Evolutionary conservation across 1,140 invertebrate genomes (phyloP), one percentile per base, ranked within the genome.

Genomic region (Dendrolimus kikuchii): DNA sequence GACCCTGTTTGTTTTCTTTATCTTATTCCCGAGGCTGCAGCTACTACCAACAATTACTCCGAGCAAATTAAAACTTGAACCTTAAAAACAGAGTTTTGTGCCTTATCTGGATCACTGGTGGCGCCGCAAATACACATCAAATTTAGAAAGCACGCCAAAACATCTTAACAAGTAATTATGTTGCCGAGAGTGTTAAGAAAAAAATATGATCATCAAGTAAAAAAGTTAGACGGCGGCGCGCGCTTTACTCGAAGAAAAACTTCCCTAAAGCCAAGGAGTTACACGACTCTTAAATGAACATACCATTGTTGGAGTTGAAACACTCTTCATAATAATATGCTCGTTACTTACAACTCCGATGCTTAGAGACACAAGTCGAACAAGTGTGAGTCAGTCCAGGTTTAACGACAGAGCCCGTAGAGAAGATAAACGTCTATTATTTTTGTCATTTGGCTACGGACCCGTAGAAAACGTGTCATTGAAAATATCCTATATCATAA

Each of bases 1-100:
- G 50, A 65, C 55, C 60, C 66, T 76, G 60, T 73, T 71, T 69
- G 64, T 73, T 71, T 73, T 74, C 69, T 72, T 71, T 75, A 67
- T 64, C 57, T 65, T 67, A 59, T 62, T 63, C 58, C 55, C 57
- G 42, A 55, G 49, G 62, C 64, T 71, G 68, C 63, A 66, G 62
- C 60, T 59, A 62, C 63, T 71, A 66, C 61, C 59, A 70, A 75
- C 65, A 69, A 76, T 71, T 73, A 73, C 59, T 62, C 53, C 61
- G 55, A 49, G 62, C 54, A 66, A 75, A 71, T 75, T 68, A 71
- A 74, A 71, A 68, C 56, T 61, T 55, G 57, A 67, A 69, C 51
- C 60, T 64, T 57, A 61, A 66, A 65, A 71, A 64, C 62, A 68
- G 60, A 60, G 55, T 42, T 57, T 49, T 64, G 65, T 62, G 62